Evolutionary conservation across 1,140 invertebrate genomes (phyloP), one percentile per base, ranked within the genome.

Genomic region (Delia radicum): DNA sequence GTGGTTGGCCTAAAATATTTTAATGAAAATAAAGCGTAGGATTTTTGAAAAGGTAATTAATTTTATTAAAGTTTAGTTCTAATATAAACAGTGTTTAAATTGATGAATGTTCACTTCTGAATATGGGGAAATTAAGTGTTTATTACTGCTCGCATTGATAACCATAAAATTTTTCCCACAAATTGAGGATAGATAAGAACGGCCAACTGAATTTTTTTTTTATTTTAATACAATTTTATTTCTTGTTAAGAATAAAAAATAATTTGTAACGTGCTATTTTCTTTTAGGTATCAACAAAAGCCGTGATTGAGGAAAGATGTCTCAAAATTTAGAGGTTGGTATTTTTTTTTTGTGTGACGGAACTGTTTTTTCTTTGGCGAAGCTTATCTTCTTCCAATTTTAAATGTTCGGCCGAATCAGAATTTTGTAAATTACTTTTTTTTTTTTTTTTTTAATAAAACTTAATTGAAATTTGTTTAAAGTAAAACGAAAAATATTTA

Each of bases 121-220:
- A 76, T 63, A 63, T 73, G 33, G 18, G 27, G 42, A 29, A 29
- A 62, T 76, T 6, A 21, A 69, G 29, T 33, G 29, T 33, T 33
- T 33, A 27, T 37, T 67, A 67, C 29, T 31, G 10, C 4, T 67
- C 4, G 12, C 55, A 33, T 76, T 73, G 63, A 55, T 62, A 31
- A 75, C 61, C 73, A 21, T 18, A 46, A 42, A 37, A 33, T 76
- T 62, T 63, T 37, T 29, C 31, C 65, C 62, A 62, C 24, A n/a
- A 63, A 42, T 76, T 76, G 75, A 71, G 46, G 75, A 76, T 76
- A 76, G 75, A 76, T 76, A 76, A 76, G 75, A 76, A 76, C 75
- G 75, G 75, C 75, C 75, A 76, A 62, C 75, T 76, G 75, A 76
- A 28, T 61, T n/a, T 61, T 10, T 7, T 18, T 65, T 74, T 6